phyloP scores from a whole-genome alignment of 2,113 vertebrate genomes.

The Zeus faber region DNA sequence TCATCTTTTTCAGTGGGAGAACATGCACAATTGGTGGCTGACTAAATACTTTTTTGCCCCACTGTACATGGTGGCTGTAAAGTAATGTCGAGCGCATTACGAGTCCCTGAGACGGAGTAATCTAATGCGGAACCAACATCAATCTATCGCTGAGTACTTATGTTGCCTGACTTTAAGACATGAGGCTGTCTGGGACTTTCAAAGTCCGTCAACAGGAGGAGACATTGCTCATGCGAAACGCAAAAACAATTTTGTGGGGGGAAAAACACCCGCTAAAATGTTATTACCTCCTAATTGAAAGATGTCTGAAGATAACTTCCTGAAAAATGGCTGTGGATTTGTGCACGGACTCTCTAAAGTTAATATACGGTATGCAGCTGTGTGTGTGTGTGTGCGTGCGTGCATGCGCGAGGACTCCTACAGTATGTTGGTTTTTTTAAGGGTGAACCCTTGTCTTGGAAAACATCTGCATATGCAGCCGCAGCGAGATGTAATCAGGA shows the following conservation, averaged over 20 bases:
- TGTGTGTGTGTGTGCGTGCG: constrained; percentile 3
- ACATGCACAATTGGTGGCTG: no score
- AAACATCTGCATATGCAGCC: constrained; percentile 24
- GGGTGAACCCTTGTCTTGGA: constrained; percentile 8
- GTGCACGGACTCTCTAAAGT: not conserved
- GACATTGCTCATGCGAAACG: constrained; percentile 5
- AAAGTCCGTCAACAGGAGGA: constrained; percentile 10
- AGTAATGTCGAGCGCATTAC: constrained; percentile 37
- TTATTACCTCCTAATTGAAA: constrained; percentile 20
- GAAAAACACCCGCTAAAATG: constrained; percentile 1
- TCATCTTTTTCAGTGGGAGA: no score
- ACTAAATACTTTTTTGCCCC: no score
- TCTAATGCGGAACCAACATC: constrained; percentile 44
- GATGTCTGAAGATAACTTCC: no score
- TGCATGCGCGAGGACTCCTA: no score
- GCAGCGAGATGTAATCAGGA: constrained; percentile 28
- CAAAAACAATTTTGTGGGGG: constrained; percentile 7
- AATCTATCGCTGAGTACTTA: constrained; percentile 24
- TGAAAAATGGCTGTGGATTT: constrained; percentile 1
- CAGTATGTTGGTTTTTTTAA: not conserved
- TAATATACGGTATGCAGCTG: not conserved
- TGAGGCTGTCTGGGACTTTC: constrained; percentile 7
- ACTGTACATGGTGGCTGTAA: constrained; percentile 36
- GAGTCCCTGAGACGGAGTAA: constrained; percentile 54
- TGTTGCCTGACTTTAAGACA: constrained; percentile 7